A percentile compares a stretch with the other conserved stretches of the same genome.
These are phyloP conservation scores for Chrysaora quinquecirrha DNA, from an alignment of 30 jellyfish, hydroid and myxozoan species.

Conservation along the genomic window DNA sequence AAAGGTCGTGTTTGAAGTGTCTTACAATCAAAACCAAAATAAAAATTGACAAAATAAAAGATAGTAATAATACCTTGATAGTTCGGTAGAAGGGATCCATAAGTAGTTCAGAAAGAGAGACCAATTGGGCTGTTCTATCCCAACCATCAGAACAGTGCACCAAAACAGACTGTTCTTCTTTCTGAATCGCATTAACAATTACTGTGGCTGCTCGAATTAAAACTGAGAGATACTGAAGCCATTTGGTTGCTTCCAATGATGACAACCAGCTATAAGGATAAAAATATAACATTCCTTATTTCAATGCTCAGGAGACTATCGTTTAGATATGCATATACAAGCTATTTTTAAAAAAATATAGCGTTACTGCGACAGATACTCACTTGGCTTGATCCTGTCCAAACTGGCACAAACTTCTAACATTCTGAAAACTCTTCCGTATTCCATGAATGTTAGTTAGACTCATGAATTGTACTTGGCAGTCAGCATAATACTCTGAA, in stretches of 20 bases:
- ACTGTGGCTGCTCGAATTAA: conserved; percentile 66
- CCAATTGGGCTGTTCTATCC: conserved; percentile 96
- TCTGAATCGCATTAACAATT: conserved; percentile 75
- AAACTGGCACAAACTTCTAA: conserved; percentile 65
- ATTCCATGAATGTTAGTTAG: conserved; percentile 92
- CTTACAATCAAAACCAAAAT: too few species aligned
- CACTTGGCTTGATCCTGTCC: conserved; percentile 92
- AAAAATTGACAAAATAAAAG: too few species aligned
- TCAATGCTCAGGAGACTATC: too few species aligned
- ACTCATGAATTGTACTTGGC: conserved; percentile 96
- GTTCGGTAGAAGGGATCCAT: conserved; percentile 96
- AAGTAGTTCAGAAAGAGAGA: conserved; percentile 79
- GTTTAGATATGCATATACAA: too few species aligned
- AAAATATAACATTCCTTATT: too few species aligned
- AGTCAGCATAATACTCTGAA: conserved; percentile 88
- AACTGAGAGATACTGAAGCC: conserved; percentile 87
- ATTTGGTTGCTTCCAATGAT: conserved; percentile 81
- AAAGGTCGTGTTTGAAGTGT: too few species aligned
- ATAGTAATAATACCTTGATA: conserved; percentile 68
- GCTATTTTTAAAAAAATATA: too few species aligned
- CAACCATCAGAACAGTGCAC: conserved; percentile 99
- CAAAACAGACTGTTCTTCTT: conserved; percentile 72
- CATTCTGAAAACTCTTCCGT: conserved; percentile 93
- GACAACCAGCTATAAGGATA: conserved; percentile 82
- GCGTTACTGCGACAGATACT: too few species aligned